These are phyloP conservation scores for Osmoderma eremita DNA, from an alignment of 2,888 invertebrate genomes.

Conservation along the genomic window DNA sequence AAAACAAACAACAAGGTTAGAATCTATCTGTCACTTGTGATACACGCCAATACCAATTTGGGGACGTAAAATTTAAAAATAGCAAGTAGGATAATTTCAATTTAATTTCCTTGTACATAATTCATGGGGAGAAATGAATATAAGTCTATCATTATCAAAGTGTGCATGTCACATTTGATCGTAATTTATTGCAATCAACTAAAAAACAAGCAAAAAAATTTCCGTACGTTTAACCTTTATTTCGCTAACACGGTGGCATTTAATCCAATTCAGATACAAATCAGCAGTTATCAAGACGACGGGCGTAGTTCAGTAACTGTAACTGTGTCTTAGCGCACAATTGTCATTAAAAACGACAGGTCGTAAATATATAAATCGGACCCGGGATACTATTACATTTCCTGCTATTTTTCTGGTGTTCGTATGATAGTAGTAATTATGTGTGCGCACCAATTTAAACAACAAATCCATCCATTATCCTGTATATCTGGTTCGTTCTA, in stretches of 20 bases:
- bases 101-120: background rate
- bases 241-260: conserved; percentile 7
- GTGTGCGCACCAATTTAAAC: background rate
- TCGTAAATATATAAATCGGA: conserved; percentile 21
- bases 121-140: background rate
- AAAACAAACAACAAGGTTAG: too few relatives aligned
- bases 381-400: conserved; percentile 9
- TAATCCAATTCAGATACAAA: conserved; percentile 21
- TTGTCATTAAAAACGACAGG: conserved; percentile 25
- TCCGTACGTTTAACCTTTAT: conserved; percentile 18
- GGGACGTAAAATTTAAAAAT: too few relatives aligned
- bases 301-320: conserved; percentile 13
- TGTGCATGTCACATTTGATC: background rate
- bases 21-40: too few relatives aligned
- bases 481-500: conserved; percentile 14
- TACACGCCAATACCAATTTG: too few relatives aligned
- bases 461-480: conserved; percentile 9
- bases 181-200: conserved; percentile 7
- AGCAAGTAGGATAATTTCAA: too few relatives aligned
- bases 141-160: background rate
- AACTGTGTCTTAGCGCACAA: conserved; percentile 20
- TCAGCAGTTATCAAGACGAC: conserved; percentile 2
- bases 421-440: background rate
- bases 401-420: conserved; percentile 7
- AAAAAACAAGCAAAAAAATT: conserved; percentile 1